Base-by-base conservation (phyloP, 1,140 invertebrate species). In the Acyrthosiphon pisum region DNA sequence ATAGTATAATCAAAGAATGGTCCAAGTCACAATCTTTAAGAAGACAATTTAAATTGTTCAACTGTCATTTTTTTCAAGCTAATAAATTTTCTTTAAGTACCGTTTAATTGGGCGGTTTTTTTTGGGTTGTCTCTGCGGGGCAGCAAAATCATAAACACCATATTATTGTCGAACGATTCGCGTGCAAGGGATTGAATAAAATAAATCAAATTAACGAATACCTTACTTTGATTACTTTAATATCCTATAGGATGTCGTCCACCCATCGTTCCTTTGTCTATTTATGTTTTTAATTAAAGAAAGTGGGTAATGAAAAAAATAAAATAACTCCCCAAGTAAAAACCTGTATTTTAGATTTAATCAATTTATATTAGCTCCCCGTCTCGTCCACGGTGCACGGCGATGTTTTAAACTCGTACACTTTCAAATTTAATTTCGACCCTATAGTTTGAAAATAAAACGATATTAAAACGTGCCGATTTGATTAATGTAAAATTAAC, bases 401-500 rank as follows among this genome's bases (percentile, higher is more conserved):
- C 35, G 20, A 6, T 83, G 22, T 83, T 26, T 26, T 84, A 26
- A 84, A 26, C 23, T 22, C 41, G 26, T 37, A 41, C 22, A 26
- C 83, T 11, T 9, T 41, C 41, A 84, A 26, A 83, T 41, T 84
- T 8, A 84, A 84, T 84, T 41, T 41, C 37, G 9, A 41, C 23
- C 26, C 9, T 84, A 84, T 83, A 44, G 81, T 83, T 41, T 41
- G 35, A 3, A 84, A 41, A 41, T 14, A 41, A 37, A 26, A 44
- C 83, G 23, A 84, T 41, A 84, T 84, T 84, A 41, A 4, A 84
- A 84, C 83, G 11, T 11, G 41, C 83, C 83, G 83, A 26, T 41
- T 41, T 84, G 83, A 84, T 84, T 84, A 84, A 84, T 84, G 37
- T 41, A 84, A 11, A 44, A 41, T 84, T 84, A 41, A 84, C 30